Evolutionary conservation across 1,140 invertebrate species (phyloP), one percentile per base, ranked within the genome.

Genomic region (Drosophila persimilis): DNA sequence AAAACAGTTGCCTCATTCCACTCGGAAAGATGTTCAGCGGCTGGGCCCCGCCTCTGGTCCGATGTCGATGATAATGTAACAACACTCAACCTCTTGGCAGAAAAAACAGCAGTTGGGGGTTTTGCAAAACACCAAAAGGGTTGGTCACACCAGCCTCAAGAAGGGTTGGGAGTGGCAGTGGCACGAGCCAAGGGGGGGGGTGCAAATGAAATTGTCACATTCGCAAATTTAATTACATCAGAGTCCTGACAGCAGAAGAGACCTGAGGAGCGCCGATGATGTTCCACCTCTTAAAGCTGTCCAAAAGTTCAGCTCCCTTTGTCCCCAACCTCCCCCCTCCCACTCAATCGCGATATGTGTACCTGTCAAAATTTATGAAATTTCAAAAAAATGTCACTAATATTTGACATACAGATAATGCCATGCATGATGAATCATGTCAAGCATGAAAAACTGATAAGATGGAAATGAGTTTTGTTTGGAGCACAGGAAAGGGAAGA

Each of bases 41-140:
- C 72, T 43, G 47, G 59, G 53, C 51, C 35, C 41, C 59, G 57
- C 59, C 61, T 48, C 39, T 26, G 35, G 11, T 66, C 46, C 65
- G 71, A 72, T 81, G 81, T 86, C 77, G 54, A 88, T 88, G 83
- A 83, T 88, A 88, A 88, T 88, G 83, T 83, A 86, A 75, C 81
- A 77, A 81, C 81, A 81, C 83, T 86, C 81, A 85, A 71, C 69
- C 73, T 73, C 66, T 84, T 73, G 63, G 45, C 55, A 60, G 35
- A 11, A 39, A 39, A 67, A 41, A 35, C 41, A 56, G 44, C 31
- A 35, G 48, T 53, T 7, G 58, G 56, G 50, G 57, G 44, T 55
- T 57, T 53, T 47, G 50, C 29, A 20, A 39, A 51, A 72, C 66
- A 76, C 17, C 56, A 69, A 88, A 88, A 77, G 84, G 83, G 83